A percentile compares a stretch with the other conserved stretches of the same genome.
phyloP scores from a whole-genome alignment of 1,140 invertebrate species.

The Drosophila kohkoa region DNA sequence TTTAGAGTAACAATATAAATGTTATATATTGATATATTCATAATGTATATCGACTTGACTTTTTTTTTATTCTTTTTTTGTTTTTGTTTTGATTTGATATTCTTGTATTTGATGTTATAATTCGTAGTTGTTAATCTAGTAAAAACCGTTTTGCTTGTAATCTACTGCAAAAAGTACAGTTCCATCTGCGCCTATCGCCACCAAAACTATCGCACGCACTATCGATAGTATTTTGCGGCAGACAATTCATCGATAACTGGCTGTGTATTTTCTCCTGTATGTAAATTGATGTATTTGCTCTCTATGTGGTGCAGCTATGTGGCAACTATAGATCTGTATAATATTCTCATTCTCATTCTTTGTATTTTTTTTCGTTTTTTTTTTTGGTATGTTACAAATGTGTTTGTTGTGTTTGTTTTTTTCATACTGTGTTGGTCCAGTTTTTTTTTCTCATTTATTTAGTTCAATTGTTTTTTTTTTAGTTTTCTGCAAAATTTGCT shows the following conservation, averaged over 20 bases:
- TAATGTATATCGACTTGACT: constrained; percentile 15
- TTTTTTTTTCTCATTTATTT: constrained; percentile 7
- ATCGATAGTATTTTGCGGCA: constrained; percentile 1
- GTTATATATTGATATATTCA: constrained; percentile 24
- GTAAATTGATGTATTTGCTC: neutral
- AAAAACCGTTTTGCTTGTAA: constrained; percentile 36
- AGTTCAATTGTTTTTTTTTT: constrained; percentile 14
- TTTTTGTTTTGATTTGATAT: constrained; percentile 34
- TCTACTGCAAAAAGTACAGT: constrained; percentile 39
- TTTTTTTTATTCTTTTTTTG: constrained; percentile 1
- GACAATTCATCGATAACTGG: neutral
- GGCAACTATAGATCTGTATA: constrained; percentile 30
- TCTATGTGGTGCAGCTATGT: constrained; percentile 16
- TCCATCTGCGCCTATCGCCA: neutral
- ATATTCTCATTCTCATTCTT: neutral
- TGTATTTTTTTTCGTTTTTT: neutral
- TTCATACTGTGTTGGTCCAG: constrained; percentile 48
- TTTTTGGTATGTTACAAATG: constrained; percentile 18
- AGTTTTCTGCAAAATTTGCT: constrained; percentile 2
- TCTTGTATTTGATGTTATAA: constrained; percentile 32
- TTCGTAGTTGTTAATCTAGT: constrained; percentile 41
- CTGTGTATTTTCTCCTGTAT: neutral
- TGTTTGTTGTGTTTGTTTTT: neutral
- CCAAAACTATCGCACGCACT: constrained; percentile 6
- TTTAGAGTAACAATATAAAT: constrained; percentile 37